phyloP scores from a whole-genome alignment of 2,888 invertebrate genomes.

The Leptopterna dolabrata region DNA sequence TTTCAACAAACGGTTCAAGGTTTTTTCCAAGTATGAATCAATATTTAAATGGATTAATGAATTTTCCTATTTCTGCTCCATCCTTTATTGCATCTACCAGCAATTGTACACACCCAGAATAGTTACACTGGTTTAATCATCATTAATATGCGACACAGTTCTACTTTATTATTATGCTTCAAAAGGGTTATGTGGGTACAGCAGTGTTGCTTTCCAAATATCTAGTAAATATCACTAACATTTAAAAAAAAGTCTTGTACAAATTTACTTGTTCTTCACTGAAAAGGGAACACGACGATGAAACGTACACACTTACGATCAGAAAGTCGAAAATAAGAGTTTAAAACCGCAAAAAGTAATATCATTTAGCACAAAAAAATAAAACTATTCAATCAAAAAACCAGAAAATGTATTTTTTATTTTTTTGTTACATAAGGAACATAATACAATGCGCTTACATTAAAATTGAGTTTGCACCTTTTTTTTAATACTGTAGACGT shows the following conservation, averaged over 20 bases:
- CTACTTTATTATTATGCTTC: constrained; percentile 21
- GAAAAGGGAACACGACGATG: background rate
- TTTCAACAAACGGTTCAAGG: background rate
- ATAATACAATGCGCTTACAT: constrained; percentile 54
- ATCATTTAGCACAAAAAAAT: background rate
- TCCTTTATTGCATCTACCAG: constrained; percentile 27
- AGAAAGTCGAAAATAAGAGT: background rate
- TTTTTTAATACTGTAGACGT: constrained; percentile 57
- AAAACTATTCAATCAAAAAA: constrained; percentile 34
- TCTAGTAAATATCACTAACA: background rate
- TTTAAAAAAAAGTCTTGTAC: background rate
- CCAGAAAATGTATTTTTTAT: constrained; percentile 39
- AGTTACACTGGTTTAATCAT: constrained; percentile 15
- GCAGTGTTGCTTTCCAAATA: background rate
- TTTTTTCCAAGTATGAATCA: background rate
- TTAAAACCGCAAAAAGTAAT: background rate
- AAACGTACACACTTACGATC: background rate
- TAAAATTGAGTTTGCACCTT: constrained; percentile 56
- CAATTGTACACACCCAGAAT: constrained; percentile 19
- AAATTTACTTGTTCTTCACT: background rate
- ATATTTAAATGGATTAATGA: background rate
- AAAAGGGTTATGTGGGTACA: background rate
- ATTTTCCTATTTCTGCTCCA: background rate
- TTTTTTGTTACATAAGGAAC: constrained; percentile 21
- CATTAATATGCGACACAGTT: constrained; percentile 13